Percentiles rank a stretch among this genome's conserved stretches.
phyloP scores from a whole-genome alignment of 2,888 invertebrate species.

The Epinotia nisella region DNA sequence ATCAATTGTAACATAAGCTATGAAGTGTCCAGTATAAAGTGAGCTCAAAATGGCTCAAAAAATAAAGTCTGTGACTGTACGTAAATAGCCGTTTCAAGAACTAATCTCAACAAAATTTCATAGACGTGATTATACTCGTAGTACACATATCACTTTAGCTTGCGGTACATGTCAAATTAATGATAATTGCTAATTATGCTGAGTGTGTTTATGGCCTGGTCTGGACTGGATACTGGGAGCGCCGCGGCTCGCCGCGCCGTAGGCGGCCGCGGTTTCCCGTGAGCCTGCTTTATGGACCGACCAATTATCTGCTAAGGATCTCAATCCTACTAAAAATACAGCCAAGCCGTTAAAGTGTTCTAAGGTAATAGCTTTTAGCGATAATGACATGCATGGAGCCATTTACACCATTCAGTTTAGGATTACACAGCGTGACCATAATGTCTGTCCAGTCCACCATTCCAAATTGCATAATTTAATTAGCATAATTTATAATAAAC shows the following conservation, averaged over 20 bases:
- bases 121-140: slow-evolving; percentile 4
- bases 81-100: slow-evolving; percentile 8
- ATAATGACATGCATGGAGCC: slow-evolving; percentile 7
- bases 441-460: slow-evolving; percentile 24
- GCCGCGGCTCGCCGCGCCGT: neutral
- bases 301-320: slow-evolving; percentile 20
- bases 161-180: slow-evolving; percentile 28
- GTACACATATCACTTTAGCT: slow-evolving; percentile 41
- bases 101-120: slow-evolving; percentile 19
- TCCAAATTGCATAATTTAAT: slow-evolving; percentile 41
- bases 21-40: no score
- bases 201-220: slow-evolving; percentile 47
- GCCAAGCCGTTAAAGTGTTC: slow-evolving; percentile 7
- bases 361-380: slow-evolving; percentile 14
- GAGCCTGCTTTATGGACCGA: slow-evolving; percentile 12
- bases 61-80: no score
- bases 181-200: slow-evolving; percentile 48
- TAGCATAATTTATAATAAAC: slow-evolving; percentile 39
- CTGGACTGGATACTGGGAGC: slow-evolving; percentile 45
- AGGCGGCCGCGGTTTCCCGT: neutral
- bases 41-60: no score
- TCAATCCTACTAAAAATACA: slow-evolving; percentile 21
- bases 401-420: slow-evolving; percentile 8
- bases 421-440: slow-evolving; percentile 35
- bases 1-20: no score